Conservation (phyloP, 2,888 invertebrate genomes). For the Papilio elwesi region DNA sequence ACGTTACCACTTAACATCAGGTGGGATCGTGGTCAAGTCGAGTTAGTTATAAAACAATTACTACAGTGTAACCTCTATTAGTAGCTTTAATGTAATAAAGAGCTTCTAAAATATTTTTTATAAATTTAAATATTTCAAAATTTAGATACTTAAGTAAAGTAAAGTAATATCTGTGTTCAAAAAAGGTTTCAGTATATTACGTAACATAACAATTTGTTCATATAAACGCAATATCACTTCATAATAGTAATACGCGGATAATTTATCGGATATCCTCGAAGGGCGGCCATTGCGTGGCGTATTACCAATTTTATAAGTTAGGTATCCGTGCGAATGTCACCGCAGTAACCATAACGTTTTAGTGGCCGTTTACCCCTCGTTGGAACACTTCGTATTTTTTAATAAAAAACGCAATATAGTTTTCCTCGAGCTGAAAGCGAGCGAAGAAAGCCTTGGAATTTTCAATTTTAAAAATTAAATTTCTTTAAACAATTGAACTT, state of each 20-base stretch:
- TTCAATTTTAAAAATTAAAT: constrained; percentile 70
- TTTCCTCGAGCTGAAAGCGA: constrained; percentile 65
- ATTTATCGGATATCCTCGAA: constrained; percentile 45
- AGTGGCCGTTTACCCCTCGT: constrained; percentile 78
- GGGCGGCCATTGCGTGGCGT: constrained; percentile 61
- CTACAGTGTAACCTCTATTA: too few relatives aligned
- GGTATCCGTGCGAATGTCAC: constrained; percentile 77
- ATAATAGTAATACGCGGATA: constrained; percentile 29
- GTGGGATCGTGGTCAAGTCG: too few relatives aligned
- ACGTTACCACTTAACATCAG: too few relatives aligned
- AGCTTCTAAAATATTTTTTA: too few relatives aligned
- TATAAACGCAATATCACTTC: constrained; percentile 34
- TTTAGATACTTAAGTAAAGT: too few relatives aligned
- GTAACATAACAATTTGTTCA: constrained; percentile 27
- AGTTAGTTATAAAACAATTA: too few relatives aligned
- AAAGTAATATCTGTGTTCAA: background rate
- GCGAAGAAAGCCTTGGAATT: constrained; percentile 63
- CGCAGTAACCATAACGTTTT: constrained; percentile 81
- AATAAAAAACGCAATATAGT: constrained; percentile 78
- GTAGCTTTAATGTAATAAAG: too few relatives aligned
- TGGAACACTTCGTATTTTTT: constrained; percentile 76
- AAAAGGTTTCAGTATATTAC: background rate
- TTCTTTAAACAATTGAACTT: constrained; percentile 53
- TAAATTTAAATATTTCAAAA: too few relatives aligned
- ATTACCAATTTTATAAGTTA: constrained; percentile 80